Evolutionary conservation across 2,113 vertebrate genomes (phyloP), one percentile per base, ranked within the genome.

Genomic region (Scomber colias): DNA sequence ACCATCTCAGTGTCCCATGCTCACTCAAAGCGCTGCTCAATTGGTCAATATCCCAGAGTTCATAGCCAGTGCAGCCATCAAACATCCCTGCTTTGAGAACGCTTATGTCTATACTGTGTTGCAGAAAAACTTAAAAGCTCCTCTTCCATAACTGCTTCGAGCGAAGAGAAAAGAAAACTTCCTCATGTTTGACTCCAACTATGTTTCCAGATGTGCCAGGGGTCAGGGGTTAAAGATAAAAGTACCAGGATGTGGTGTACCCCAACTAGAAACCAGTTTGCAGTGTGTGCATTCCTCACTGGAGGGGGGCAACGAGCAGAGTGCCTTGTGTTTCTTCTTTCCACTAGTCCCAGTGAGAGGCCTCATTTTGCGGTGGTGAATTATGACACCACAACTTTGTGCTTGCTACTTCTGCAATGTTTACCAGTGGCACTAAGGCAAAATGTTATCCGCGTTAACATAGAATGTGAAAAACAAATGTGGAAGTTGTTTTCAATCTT

Each of bases 211-310:
- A 99, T 99, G 97, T 97, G 90, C 83, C 87, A 4, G 57, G 84
- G 95, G 97, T 97, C 95, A 96, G 93, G 94, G 96, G 97, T 97
- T 92, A 93, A 90, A 97, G 96, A 97, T 97, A 95, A 98, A 99
- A 99, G 97, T 97, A 96, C 97, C 95, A 95, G 95, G 92, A 98
- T 97, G 96, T 96, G 95, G 94, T 90, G 87, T 91, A 87, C 81
- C 93, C 93, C 93, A 91, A 94, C 91, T 91, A 94, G 92, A 91
- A 92, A 92, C 88, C 62, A 81, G 92, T 91, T 91, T 90, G 93
- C 93, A 94, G 93, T 94, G 92, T 93, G 91, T 90, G 93, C 95
- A 94, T 96, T 95, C 94, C 95, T 96, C 95, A 83, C 95, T 94
- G 95, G 95, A 96, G 96, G 95, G 94, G 93, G 94, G 84, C 90